Evolutionary conservation across 2,888 invertebrate species (phyloP).

Genomic region (Lacanobia oleracea): DNA sequence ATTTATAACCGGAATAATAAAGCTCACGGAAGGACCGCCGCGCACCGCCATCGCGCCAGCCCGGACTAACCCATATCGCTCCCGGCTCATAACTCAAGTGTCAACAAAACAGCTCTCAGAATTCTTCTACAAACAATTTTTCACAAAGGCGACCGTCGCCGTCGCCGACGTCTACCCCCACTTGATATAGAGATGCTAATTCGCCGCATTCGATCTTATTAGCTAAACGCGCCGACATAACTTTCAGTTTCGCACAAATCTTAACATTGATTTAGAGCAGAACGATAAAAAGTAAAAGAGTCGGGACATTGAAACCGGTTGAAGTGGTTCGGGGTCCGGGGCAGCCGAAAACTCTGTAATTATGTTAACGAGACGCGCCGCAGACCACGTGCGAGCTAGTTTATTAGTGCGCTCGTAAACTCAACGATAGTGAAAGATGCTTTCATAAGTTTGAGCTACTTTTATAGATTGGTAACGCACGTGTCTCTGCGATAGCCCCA

Average conservation of each 20-base stretch:
- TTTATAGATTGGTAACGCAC: slow-evolving; percentile 69
- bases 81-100: slow-evolving; percentile 79
- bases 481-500: slow-evolving; percentile 66
- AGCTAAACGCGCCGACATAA: slow-evolving; percentile 80
- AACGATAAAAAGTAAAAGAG: slow-evolving; percentile 78
- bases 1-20: slow-evolving; percentile 89
- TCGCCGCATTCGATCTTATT: slow-evolving; percentile 72
- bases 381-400: slow-evolving; percentile 75
- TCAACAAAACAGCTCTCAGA: slow-evolving; percentile 75
- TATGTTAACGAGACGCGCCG: slow-evolving; percentile 82
- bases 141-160: slow-evolving; percentile 54
- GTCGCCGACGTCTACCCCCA: slow-evolving; percentile 61
- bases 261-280: slow-evolving; percentile 81
- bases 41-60: slow-evolving; percentile 59
- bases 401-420: slow-evolving; percentile 75
- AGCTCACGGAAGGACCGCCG: slow-evolving; percentile 81
- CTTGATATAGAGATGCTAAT: slow-evolving; percentile 72
- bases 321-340: slow-evolving; percentile 76
- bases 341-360: slow-evolving; percentile 83
- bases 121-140: slow-evolving; percentile 43
- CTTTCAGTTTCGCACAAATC: slow-evolving; percentile 90
- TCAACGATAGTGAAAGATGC: slow-evolving; percentile 81
- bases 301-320: slow-evolving; percentile 81
- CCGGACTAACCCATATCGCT: slow-evolving; percentile 73
- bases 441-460: slow-evolving; percentile 69